phyloP scores from a whole-genome alignment of 1,140 invertebrate genomes.

The Procambarus virginalis region DNA sequence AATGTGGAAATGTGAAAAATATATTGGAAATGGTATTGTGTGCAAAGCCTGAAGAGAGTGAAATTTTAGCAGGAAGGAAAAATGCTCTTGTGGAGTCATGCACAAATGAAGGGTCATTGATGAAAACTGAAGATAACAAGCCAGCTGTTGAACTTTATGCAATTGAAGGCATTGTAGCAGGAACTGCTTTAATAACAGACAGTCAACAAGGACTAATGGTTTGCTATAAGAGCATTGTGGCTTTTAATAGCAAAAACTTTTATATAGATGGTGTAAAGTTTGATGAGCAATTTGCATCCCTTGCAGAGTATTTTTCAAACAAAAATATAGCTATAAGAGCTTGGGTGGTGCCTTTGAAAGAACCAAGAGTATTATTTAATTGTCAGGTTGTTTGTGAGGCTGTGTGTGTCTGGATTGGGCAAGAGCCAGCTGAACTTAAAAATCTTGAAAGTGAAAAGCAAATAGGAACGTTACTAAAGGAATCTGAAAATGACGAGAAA shows the following conservation, averaged over 20 bases:
- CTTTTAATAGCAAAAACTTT: constrained; percentile 32
- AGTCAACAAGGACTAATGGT: constrained; percentile 5
- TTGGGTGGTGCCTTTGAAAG: constrained; percentile 30
- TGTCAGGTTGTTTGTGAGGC: constrained; percentile 37
- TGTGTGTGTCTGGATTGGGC: constrained; percentile 39
- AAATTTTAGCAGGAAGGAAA: neutral
- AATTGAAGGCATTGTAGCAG: constrained; percentile 2
- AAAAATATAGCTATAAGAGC: constrained; percentile 22
- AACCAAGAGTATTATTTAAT: constrained; percentile 34
- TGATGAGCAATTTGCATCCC: neutral
- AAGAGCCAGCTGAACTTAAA: constrained; percentile 33
- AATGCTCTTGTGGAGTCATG: neutral
- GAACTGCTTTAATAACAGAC: constrained; percentile 13
- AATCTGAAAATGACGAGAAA: neutral
- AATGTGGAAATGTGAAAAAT: neutral
- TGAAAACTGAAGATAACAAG: neutral
- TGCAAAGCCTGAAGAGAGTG: neutral
- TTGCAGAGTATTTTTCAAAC: neutral
- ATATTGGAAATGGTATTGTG: neutral
- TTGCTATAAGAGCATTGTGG: constrained; percentile 16
- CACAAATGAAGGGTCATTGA: neutral
- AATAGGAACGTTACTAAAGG: neutral
- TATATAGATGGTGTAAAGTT: constrained; percentile 52
- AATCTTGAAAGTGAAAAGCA: neutral
- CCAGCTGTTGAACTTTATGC: neutral